phyloP scores from a whole-genome alignment of 2,113 vertebrate species.

The Pungitius pungitius region DNA sequence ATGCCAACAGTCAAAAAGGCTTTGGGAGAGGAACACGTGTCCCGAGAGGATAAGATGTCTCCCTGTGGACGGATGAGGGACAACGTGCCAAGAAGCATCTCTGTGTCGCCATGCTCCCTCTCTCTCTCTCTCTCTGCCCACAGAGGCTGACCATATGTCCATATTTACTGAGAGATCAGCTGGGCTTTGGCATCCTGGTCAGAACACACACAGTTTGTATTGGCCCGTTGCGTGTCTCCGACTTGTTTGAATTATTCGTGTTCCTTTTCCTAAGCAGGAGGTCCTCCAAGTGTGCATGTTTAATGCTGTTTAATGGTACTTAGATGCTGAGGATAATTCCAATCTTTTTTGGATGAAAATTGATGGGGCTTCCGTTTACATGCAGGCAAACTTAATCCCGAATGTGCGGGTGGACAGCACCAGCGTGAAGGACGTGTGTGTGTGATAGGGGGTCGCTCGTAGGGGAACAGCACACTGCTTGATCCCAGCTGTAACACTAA shows the following conservation, averaged over 20 bases:
- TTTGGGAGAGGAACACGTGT: slow-evolving; percentile 50
- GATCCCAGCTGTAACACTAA: slow-evolving; percentile 38
- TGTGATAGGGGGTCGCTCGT: background rate
- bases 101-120: slow-evolving; percentile 11
- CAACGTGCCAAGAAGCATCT: slow-evolving; percentile 29
- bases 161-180: slow-evolving; percentile 72
- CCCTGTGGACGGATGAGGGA: slow-evolving; percentile 29
- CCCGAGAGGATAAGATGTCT: slow-evolving; percentile 49
- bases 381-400: background rate
- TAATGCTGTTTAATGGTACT: slow-evolving; percentile 19
- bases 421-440: background rate
- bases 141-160: slow-evolving; percentile 69
- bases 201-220: slow-evolving; percentile 24
- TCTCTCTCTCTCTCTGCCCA: slow-evolving; percentile 11
- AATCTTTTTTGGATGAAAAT: slow-evolving; percentile 23
- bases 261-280: background rate
- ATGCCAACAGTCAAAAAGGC: slow-evolving; percentile 34
- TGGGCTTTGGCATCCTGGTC: slow-evolving; percentile 57
- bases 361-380: slow-evolving; percentile 1
- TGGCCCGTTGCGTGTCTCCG: slow-evolving; percentile 18
- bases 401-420: background rate
- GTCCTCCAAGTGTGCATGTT: slow-evolving; percentile 14
- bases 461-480: slow-evolving; percentile 17
- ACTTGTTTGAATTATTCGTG: slow-evolving; percentile 13
- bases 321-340: slow-evolving; percentile 19